Evolutionary conservation across 2,797 vertebrate species (phyloP).

Genomic region (Coregonus sp.): DNA sequence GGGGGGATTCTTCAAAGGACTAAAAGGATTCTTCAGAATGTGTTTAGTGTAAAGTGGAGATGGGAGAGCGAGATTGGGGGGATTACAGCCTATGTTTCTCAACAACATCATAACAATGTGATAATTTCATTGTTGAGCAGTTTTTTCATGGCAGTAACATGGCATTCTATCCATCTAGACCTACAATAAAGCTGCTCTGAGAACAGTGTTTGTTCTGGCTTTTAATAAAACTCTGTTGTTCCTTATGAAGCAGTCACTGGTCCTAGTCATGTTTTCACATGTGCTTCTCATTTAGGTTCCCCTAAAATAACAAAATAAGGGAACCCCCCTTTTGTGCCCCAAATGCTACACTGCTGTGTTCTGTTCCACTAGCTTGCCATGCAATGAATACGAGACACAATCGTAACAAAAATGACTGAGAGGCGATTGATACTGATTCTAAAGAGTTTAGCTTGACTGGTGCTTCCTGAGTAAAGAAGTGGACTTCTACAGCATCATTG

Average conservation of each 20-base stretch:
- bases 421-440: background rate
- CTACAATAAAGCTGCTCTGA: constrained; percentile 34
- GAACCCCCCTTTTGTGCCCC: background rate
- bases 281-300: constrained; percentile 7
- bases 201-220: background rate
- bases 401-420: background rate
- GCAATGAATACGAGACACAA: background rate
- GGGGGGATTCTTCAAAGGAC: background rate
- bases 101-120: background rate
- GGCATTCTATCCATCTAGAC: background rate
- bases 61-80: background rate
- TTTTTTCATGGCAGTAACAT: background rate
- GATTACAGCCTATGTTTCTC: background rate
- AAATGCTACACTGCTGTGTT: background rate
- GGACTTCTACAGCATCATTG: too few species aligned
- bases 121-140: background rate
- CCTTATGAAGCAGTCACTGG: background rate
- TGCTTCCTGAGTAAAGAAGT: background rate
- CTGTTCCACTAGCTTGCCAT: background rate
- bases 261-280: constrained; percentile 10
- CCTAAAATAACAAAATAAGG: background rate
- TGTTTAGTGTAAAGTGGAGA: background rate
- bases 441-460: background rate
- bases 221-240: background rate
- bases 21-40: background rate